Conservation (phyloP, 2,797 vertebrate genomes). For the Sciaenops ocellatus region DNA sequence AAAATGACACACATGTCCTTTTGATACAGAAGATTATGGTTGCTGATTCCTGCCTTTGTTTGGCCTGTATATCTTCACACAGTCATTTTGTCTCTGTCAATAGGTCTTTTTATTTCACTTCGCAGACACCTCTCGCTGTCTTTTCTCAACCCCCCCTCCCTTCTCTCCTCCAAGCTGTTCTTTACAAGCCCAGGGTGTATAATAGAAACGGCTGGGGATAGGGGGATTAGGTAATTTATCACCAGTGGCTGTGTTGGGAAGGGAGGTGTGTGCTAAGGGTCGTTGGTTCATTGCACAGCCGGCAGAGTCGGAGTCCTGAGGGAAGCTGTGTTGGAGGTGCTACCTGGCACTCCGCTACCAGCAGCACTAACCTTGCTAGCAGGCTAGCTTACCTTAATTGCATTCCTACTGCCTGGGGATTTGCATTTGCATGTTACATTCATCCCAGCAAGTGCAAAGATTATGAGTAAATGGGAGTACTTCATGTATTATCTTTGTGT, state of each 20-base stretch:
- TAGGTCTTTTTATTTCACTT: conserved; percentile 30
- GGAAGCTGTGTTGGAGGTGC: conserved; percentile 57
- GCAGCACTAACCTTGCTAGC: conserved; percentile 60
- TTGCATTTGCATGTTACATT: conserved; percentile 56
- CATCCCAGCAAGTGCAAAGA: conserved; percentile 15
- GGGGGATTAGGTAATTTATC: conserved; percentile 78
- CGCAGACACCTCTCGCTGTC: conserved; percentile 45
- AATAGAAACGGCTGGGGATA: conserved; percentile 63
- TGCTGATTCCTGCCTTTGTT: conserved; percentile 50
- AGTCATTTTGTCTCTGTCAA: conserved; percentile 58
- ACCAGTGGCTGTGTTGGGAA: conserved; percentile 69
- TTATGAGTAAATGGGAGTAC: conserved; percentile 35
- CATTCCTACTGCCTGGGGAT: conserved; percentile 48
- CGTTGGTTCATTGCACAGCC: conserved; percentile 70
- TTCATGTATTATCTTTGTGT: conserved; percentile 21
- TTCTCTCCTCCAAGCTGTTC: conserved; percentile 35
- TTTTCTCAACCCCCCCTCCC: conserved; percentile 37
- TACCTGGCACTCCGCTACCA: conserved; percentile 53
- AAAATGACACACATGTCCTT: conserved; percentile 26
- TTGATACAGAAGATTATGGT: conserved; percentile 31
- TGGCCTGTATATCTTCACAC: conserved; percentile 46
- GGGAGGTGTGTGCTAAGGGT: conserved; percentile 66
- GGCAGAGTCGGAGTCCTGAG: conserved; percentile 64
- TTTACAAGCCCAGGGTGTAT: conserved; percentile 64
- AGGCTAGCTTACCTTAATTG: conserved; percentile 69